A percentile compares a stretch with the other conserved stretches of the same genome.
Conservation (phyloP, 2,113 vertebrate species). For the Corythoichthys intestinalis region DNA sequence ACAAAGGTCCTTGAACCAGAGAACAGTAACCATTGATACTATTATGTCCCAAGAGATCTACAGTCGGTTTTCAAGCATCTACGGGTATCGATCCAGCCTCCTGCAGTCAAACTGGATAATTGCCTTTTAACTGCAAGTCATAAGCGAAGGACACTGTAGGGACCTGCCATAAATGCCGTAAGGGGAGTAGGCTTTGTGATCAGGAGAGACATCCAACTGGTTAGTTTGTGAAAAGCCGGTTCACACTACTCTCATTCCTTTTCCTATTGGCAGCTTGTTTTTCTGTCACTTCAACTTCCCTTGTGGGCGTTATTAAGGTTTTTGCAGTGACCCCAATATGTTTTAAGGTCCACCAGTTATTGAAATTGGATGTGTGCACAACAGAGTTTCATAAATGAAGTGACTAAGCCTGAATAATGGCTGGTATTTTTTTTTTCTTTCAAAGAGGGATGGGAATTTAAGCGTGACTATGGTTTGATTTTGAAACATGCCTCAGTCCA, state of each 20-base stretch:
- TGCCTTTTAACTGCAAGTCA: conserved; percentile 65
- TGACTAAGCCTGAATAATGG: conserved; percentile 5
- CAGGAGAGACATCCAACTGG: neutral
- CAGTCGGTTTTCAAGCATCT: conserved; percentile 4
- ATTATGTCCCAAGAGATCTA: conserved; percentile 30
- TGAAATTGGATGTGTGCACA: conserved; percentile 4
- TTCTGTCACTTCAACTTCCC: conserved; percentile 6
- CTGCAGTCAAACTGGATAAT: conserved; percentile 48
- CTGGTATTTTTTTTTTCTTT: conserved; percentile 13
- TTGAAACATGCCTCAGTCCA: conserved; percentile 6
- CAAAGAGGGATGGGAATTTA: conserved; percentile 4
- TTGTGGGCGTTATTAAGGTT: conserved; percentile 7
- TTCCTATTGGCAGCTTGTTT: neutral
- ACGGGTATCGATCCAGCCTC: conserved; percentile 46
- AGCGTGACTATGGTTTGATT: conserved; percentile 1
- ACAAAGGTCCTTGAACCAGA: conserved; percentile 17
- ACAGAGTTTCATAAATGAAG: conserved; percentile 8
- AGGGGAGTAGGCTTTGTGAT: conserved; percentile 7
- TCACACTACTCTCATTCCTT: neutral
- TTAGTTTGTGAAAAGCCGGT: conserved; percentile 14
- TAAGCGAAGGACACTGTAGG: conserved; percentile 51
- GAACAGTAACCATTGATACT: conserved; percentile 41
- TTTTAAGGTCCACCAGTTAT: conserved; percentile 7
- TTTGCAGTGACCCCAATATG: neutral
- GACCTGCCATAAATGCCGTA: conserved; percentile 44